Conservation (phyloP, 2,888 invertebrate species). For the Pimpla rufipes region DNA sequence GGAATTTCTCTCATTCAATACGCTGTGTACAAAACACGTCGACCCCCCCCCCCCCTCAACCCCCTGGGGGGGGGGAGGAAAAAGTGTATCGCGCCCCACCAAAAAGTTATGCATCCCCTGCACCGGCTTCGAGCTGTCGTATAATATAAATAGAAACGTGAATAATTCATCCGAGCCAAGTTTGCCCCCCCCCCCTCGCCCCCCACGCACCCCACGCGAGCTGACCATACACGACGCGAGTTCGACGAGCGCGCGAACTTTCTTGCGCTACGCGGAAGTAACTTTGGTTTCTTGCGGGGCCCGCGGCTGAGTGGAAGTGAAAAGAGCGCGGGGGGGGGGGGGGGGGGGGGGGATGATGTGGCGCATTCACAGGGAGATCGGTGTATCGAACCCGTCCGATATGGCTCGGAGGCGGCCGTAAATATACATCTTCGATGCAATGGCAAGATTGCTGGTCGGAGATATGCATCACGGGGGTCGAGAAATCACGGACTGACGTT, state of each 20-base stretch:
- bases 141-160: conserved; percentile 53
- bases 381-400: conserved; percentile 35
- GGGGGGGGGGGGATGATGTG: conserved; percentile 35
- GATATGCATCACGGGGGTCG: conserved; percentile 29
- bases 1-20: not conserved
- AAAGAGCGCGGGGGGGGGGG: not conserved
- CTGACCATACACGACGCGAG: conserved; percentile 32
- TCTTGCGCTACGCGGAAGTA: conserved; percentile 37
- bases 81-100: conserved; percentile 2
- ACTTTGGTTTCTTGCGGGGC: conserved; percentile 28
- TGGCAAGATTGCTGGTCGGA: conserved; percentile 23
- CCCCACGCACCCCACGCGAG: not conserved
- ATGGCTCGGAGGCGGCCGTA: not conserved
- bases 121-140: conserved; percentile 7
- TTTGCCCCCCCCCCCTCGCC: not conserved
- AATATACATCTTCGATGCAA: conserved; percentile 7
- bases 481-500: conserved; percentile 29
- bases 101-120: conserved; percentile 21
- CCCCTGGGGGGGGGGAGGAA: not conserved
- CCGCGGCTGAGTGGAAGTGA: conserved; percentile 24
- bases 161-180: conserved; percentile 58
- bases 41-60: not conserved
- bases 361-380: conserved; percentile 9
- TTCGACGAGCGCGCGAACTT: conserved; percentile 28
- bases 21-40: conserved; percentile 4